These are phyloP conservation scores for Moxostoma hubbsi DNA, from an alignment of 2,797 vertebrate species.

Conservation along the genomic window DNA sequence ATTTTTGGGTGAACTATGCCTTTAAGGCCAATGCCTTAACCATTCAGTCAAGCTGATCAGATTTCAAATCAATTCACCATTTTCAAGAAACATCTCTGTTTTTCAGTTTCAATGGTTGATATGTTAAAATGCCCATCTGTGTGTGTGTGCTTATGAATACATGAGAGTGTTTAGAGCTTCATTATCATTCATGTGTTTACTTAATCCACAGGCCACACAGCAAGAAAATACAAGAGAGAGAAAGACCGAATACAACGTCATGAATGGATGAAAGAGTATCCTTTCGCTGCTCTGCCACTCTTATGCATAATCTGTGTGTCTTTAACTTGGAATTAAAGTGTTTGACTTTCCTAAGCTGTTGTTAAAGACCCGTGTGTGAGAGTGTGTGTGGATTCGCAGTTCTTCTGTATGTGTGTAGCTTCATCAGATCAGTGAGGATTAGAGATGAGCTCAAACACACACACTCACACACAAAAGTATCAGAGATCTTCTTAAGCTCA, in stretches of 20 bases:
- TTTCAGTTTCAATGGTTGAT: background rate
- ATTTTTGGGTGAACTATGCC: too few relatives aligned
- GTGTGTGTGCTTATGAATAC: constrained; percentile 57
- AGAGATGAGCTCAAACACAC: constrained; percentile 54
- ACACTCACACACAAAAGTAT: background rate
- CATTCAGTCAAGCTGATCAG: too few relatives aligned
- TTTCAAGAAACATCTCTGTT: background rate
- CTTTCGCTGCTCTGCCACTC: constrained; percentile 69
- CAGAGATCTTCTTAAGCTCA: constrained; percentile 17
- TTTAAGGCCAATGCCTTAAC: too few relatives aligned
- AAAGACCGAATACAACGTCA: constrained; percentile 55
- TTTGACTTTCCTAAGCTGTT: constrained; percentile 76
- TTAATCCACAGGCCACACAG: constrained; percentile 79
- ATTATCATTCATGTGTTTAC: constrained; percentile 83
- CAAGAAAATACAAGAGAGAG: constrained; percentile 66
- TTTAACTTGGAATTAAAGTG: constrained; percentile 75
- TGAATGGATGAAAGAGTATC: constrained; percentile 77
- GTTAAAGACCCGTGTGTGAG: constrained; percentile 62
- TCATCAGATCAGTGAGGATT: constrained; percentile 78
- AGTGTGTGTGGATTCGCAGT: constrained; percentile 64
- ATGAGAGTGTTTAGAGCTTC: constrained; percentile 65
- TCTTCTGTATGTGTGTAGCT: constrained; percentile 73
- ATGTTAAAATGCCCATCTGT: constrained; percentile 9
- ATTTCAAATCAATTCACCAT: too few relatives aligned
- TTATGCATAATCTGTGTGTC: constrained; percentile 73